These are phyloP conservation scores for Melanostoma scalare DNA, from an alignment of 2,888 invertebrate species.

Conservation along the genomic window DNA sequence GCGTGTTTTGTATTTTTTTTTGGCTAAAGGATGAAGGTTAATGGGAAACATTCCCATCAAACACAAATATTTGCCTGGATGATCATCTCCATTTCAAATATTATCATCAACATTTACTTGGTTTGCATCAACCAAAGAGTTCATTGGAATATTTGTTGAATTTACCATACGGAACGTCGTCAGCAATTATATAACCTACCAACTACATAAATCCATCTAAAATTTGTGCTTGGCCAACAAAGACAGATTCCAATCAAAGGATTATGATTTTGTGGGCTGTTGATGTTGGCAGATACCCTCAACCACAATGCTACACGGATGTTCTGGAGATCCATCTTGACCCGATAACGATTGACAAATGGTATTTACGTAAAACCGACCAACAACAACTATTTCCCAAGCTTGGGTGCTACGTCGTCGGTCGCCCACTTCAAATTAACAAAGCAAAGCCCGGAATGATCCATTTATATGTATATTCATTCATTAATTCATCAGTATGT, in stretches of 20 bases:
- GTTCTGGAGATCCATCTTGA: constrained; percentile 35
- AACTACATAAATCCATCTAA: constrained; percentile 1
- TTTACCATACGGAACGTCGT: background rate
- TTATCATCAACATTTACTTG: constrained; percentile 37
- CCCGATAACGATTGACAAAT: constrained; percentile 44
- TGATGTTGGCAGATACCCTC: constrained; percentile 29
- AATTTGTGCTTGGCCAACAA: no score
- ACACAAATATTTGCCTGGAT: no score
- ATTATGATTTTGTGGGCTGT: constrained; percentile 28
- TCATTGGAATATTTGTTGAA: constrained; percentile 22
- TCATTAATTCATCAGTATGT: constrained; percentile 32
- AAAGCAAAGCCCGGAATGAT: background rate
- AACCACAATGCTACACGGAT: constrained; percentile 11
- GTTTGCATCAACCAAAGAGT: no score
- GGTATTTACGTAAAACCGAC: background rate
- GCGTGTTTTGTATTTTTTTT: constrained; percentile 19
- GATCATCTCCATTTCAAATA: constrained; percentile 19
- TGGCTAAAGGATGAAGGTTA: background rate
- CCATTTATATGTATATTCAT: constrained; percentile 4
- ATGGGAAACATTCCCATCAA: background rate
- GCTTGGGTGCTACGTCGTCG: background rate
- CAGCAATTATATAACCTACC: constrained; percentile 15
- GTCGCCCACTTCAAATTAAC: constrained; percentile 8
- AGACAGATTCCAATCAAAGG: constrained; percentile 52
- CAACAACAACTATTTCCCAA: constrained; percentile 11